These are phyloP conservation scores for Ochropleura plecta DNA, from an alignment of 2,888 invertebrate genomes.

Conservation along the genomic window DNA sequence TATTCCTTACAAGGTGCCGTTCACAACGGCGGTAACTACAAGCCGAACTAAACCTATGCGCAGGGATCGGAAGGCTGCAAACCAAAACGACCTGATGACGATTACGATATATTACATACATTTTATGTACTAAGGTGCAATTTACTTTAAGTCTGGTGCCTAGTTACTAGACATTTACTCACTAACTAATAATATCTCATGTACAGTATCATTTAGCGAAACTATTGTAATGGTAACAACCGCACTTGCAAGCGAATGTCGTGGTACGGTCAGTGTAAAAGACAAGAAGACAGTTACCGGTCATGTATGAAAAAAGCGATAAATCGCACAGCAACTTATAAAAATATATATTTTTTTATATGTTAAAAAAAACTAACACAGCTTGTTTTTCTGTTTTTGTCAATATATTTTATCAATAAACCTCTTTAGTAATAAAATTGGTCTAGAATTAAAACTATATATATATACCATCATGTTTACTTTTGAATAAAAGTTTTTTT, in stretches of 20 bases:
- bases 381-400: neutral
- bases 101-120: constrained; percentile 66
- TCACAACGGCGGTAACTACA: constrained; percentile 83
- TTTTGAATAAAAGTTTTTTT: neutral
- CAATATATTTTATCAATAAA: neutral
- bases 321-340: neutral
- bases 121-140: constrained; percentile 78
- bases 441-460: constrained; percentile 17
- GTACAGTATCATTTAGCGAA: constrained; percentile 81
- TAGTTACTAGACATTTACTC: constrained; percentile 70
- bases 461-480: neutral
- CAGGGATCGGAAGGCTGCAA: constrained; percentile 73
- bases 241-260: constrained; percentile 49
- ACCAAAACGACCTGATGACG: constrained; percentile 73
- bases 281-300: neutral
- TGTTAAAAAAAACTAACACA: constrained; percentile 4
- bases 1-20: constrained; percentile 85
- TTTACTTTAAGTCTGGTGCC: constrained; percentile 77
- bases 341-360: neutral
- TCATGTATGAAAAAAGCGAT: constrained; percentile 3
- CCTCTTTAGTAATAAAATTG: neutral
- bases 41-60: constrained; percentile 78
- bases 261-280: constrained; percentile 29
- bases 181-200: constrained; percentile 85
- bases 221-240: constrained; percentile 56